Conservation (phyloP, 1,140 invertebrate species). For the Cardiocondyla obscurior region DNA sequence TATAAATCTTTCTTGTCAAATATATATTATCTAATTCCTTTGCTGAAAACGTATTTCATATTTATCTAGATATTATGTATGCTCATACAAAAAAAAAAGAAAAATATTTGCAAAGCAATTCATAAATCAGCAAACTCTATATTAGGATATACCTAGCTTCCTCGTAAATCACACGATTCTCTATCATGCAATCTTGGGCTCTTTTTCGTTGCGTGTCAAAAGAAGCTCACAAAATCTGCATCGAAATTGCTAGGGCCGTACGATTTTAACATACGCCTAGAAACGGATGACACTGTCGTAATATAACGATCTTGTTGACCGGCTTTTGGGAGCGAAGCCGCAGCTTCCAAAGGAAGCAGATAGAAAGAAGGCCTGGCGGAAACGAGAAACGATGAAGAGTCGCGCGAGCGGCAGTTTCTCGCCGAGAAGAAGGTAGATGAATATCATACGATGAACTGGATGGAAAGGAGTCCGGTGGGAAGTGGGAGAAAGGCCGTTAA, state of each 20-base stretch:
- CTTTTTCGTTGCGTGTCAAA: slow-evolving; percentile 45
- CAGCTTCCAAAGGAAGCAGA: slow-evolving; percentile 39
- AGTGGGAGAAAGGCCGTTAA: slow-evolving; percentile 68
- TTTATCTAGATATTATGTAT: neutral
- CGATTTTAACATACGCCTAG: slow-evolving; percentile 59
- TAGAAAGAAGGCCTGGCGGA: slow-evolving; percentile 5
- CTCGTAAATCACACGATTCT: slow-evolving; percentile 25
- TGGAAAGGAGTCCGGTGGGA: slow-evolving; percentile 26
- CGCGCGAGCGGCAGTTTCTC: neutral
- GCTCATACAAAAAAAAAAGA: no score
- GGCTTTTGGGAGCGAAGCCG: slow-evolving; percentile 2
- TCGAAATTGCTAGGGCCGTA: slow-evolving; percentile 63
- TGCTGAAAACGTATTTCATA: neutral
- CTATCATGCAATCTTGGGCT: slow-evolving; percentile 26
- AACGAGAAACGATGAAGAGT: slow-evolving; percentile 32
- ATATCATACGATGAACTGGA: slow-evolving; percentile 52
- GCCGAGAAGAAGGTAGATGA: slow-evolving; percentile 16
- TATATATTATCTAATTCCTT: neutral
- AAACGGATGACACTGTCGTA: slow-evolving; percentile 33
- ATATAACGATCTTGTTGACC: slow-evolving; percentile 67
- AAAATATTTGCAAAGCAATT: neutral
- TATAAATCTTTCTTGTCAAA: neutral
- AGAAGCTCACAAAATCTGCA: slow-evolving; percentile 62
- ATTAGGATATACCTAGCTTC: slow-evolving; percentile 1
- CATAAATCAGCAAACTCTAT: neutral